Evolutionary conservation across 2,888 invertebrate genomes (phyloP).

Genomic region (Cataglyphis albicans): DNA sequence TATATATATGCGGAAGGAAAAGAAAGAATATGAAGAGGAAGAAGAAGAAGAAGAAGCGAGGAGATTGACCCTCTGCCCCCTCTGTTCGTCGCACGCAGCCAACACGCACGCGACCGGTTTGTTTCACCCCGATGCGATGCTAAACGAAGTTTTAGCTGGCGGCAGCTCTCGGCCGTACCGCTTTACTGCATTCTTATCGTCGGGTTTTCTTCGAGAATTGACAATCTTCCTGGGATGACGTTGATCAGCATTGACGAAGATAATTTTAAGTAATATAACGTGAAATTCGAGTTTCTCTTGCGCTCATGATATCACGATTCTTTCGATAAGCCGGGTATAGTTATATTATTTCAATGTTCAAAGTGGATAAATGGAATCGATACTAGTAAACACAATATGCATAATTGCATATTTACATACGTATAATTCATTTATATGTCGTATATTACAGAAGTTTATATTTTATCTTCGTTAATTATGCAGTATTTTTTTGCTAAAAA

Average conservation of each 20-base stretch:
- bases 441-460: slow-evolving; percentile 10
- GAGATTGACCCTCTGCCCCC: slow-evolving; percentile 84
- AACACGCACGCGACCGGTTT: slow-evolving; percentile 84
- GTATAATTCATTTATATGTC: not conserved
- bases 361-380: not conserved
- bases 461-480: slow-evolving; percentile 14
- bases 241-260: slow-evolving; percentile 21
- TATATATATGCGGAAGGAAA: slow-evolving; percentile 64
- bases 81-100: slow-evolving; percentile 77
- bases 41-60: slow-evolving; percentile 75
- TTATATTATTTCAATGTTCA: not conserved
- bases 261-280: slow-evolving; percentile 39
- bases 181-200: slow-evolving; percentile 66
- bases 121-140: slow-evolving; percentile 82
- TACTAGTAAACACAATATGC: not conserved
- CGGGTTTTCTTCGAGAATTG: slow-evolving; percentile 59
- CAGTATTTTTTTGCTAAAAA: not conserved
- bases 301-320: not conserved
- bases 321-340: not conserved
- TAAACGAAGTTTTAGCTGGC: slow-evolving; percentile 82
- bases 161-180: slow-evolving; percentile 70
- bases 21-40: slow-evolving; percentile 64
- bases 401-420: not conserved
- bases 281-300: slow-evolving; percentile 17
- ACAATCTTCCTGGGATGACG: slow-evolving; percentile 51